Base-by-base conservation (phyloP, 2,888 invertebrate genomes). In the Leptura quadrifasciata region DNA sequence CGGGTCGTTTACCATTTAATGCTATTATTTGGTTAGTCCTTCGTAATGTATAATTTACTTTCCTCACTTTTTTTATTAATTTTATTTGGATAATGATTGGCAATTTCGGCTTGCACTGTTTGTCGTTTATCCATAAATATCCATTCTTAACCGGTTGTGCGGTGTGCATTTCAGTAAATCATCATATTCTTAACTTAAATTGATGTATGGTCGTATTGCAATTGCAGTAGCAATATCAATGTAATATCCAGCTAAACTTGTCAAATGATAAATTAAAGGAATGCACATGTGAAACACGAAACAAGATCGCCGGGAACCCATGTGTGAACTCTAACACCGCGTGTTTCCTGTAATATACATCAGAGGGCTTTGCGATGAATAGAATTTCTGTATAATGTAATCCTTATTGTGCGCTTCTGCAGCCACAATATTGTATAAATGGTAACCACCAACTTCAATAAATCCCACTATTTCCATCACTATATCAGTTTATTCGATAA, bases 291-390 rank as follows among this genome's bases (percentile, higher is more conserved):
- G 71, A 71, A 71, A 76, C 61, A 55, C 63, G 72, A 73, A 79
- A 72, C 76, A 75, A 60, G 67, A 77, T 75, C 77, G 72, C 63
- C 47, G 74, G 64, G 73, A 76, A 77, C 61, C 74, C 78, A 78
- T 78, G 80, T 78, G 80, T 77, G 76, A 80, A 80, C 76, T 76
- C 75, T 57, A 78, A 67, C 77, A 54, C 74, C 58, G 75, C 76
- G 74, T 73, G 76, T 73, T 80, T 80, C 78, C 78, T 80, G 79
- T 65, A 75, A 61, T 73, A 73, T 75, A 76, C 75, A 78, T 70
- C 76, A 35, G 75, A 64, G 71, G 70, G 58, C 76, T 69, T 76
- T 75, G 75, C 71, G 75, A 75, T 78, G 78, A 72, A 78, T 75
- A 64, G 65, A 63, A 74, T 70, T 71, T 75, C 77, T 61, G 71